Percentiles rank a stretch among this genome's conserved stretches.
These are phyloP conservation scores for Athene cunicularia DNA, from an alignment of 2,113 vertebrate species.

Conservation along the genomic window DNA sequence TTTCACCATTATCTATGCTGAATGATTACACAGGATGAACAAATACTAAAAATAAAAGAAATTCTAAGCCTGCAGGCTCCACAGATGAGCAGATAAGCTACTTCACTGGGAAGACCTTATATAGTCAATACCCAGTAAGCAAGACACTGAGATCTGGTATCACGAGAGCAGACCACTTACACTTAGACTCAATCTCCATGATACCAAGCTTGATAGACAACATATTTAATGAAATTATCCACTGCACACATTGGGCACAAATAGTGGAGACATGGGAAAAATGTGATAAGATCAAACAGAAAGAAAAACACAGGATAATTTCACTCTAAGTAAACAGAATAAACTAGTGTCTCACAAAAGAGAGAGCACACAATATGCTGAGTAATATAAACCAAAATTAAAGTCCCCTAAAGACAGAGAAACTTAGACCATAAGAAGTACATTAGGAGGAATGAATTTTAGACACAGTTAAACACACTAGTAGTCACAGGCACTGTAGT, in stretches of 20 bases:
- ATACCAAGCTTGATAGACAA: not conserved
- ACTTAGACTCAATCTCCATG: not conserved
- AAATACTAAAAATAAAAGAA: not conserved
- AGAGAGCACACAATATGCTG: not conserved
- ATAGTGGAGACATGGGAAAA: not conserved
- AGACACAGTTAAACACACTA: not conserved
- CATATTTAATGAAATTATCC: not conserved
- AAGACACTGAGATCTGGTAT: not conserved
- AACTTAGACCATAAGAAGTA: not conserved
- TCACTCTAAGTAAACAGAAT: not conserved
- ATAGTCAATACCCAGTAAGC: not conserved
- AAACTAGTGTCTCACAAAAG: not conserved
- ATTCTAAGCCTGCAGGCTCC: not conserved
- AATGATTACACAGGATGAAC: not conserved
- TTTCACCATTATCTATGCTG: not conserved
- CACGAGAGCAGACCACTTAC: not conserved
- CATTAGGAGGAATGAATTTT: not conserved
- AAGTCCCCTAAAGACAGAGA: not conserved
- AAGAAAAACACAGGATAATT: not conserved
- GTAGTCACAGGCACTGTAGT: not conserved
- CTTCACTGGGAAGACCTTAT: not conserved
- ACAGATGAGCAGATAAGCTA: not conserved
- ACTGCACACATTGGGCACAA: not conserved
- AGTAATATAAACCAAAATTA: not conserved
- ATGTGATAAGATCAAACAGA: not conserved